Percentiles rank a stretch among this genome's conserved stretches.
phyloP scores from a whole-genome alignment of 1,140 invertebrate genomes.

The Drosophila littoralis region DNA sequence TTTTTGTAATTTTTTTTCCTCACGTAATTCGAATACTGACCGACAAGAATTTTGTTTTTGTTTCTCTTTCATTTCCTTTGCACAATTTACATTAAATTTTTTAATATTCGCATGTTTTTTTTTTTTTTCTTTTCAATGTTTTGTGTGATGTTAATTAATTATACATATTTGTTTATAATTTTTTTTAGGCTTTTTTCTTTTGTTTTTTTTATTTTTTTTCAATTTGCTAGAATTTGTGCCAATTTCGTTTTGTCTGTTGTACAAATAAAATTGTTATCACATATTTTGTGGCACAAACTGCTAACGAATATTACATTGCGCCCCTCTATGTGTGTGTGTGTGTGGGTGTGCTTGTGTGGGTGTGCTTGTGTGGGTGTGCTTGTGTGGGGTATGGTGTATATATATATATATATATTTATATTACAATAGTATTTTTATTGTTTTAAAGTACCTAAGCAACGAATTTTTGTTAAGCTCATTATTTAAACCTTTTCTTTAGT shows the following conservation, averaged over 20 bases:
- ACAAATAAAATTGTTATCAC: slow-evolving; percentile 62
- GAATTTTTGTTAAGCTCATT: slow-evolving; percentile 47
- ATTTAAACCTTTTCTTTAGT: slow-evolving; percentile 35
- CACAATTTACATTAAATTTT: slow-evolving; percentile 49
- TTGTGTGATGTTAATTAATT: slow-evolving; percentile 56
- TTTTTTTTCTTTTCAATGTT: slow-evolving; percentile 39
- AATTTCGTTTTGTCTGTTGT: slow-evolving; percentile 52
- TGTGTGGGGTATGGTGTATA: slow-evolving; percentile 5
- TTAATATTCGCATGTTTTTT: slow-evolving; percentile 60
- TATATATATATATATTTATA: slow-evolving; percentile 4
- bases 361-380: too few species aligned
- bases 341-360: slow-evolving; percentile 24
- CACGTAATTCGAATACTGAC: slow-evolving; percentile 80
- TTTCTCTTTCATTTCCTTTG: slow-evolving; percentile 39
- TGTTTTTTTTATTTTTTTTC: slow-evolving; percentile 36
- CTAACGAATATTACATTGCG: slow-evolving; percentile 48
- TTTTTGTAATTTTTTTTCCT: slow-evolving; percentile 60
- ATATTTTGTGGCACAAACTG: slow-evolving; percentile 65
- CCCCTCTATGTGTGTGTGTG: slow-evolving; percentile 35
- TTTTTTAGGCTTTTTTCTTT: slow-evolving; percentile 40
- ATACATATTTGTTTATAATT: slow-evolving; percentile 41
- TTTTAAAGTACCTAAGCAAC: slow-evolving; percentile 49
- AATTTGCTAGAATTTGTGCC: slow-evolving; percentile 55
- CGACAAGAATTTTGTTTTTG: slow-evolving; percentile 68
- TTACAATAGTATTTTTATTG: slow-evolving; percentile 20